Conservation (phyloP, 2,888 invertebrate genomes). For the Xanthorhoe designata region DNA sequence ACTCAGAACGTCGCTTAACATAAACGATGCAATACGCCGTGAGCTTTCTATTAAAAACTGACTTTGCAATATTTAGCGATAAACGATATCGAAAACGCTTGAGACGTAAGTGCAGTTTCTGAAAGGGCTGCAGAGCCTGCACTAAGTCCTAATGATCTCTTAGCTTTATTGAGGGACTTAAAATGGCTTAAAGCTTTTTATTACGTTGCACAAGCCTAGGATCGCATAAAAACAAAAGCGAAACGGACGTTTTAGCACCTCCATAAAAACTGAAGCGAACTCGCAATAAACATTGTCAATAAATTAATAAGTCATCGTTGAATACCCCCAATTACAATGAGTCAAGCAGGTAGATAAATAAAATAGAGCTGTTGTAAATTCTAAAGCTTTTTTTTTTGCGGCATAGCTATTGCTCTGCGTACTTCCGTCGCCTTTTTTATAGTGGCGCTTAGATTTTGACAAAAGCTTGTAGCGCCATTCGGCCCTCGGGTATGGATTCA, state of each 20-base stretch:
- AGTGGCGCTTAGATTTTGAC: constrained; percentile 78
- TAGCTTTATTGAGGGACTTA: neutral
- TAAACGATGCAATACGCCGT: no score
- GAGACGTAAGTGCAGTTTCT: neutral
- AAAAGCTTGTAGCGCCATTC: constrained; percentile 73
- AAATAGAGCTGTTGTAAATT: constrained; percentile 85
- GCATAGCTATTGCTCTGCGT: constrained; percentile 81
- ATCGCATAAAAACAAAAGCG: constrained; percentile 58
- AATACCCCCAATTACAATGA: constrained; percentile 83
- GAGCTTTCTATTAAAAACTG: neutral
- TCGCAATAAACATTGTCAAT: constrained; percentile 60
- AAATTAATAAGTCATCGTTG: constrained; percentile 85
- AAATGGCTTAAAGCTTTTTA: constrained; percentile 7
- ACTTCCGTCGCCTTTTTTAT: constrained; percentile 81
- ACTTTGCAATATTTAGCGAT: no score
- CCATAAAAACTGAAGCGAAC: constrained; percentile 77
- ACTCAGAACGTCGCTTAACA: no score
- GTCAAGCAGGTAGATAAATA: constrained; percentile 79
- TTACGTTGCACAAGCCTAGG: constrained; percentile 36
- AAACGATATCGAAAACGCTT: neutral
- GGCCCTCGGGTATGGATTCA: constrained; percentile 31
- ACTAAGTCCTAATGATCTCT: neutral
- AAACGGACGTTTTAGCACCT: constrained; percentile 78
- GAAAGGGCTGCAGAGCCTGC: neutral
- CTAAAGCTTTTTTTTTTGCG: constrained; percentile 75